phyloP scores from a whole-genome alignment of 2,113 vertebrate genomes.

The Polypterus senegalus region DNA sequence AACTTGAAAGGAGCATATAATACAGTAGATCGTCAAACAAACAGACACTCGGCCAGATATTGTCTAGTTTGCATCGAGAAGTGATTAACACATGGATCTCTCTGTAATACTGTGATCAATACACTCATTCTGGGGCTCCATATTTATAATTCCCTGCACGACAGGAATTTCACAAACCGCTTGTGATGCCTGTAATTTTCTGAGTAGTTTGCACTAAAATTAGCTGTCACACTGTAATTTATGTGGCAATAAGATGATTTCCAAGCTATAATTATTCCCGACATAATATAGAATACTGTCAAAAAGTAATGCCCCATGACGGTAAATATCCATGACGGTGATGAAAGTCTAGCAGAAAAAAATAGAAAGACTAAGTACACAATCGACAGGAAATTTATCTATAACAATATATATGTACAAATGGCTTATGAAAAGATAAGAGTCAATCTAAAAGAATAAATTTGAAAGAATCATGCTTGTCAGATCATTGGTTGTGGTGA shows the following conservation, averaged over 20 bases:
- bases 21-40: too few relatives aligned
- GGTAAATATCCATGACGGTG: conserved; percentile 4
- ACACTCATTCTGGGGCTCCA: not conserved
- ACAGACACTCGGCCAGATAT: too few relatives aligned
- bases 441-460: too few relatives aligned
- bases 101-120: not conserved
- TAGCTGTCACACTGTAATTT: conserved; percentile 23
- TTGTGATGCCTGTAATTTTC: conserved; percentile 22
- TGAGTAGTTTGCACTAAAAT: conserved; percentile 24
- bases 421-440: too few relatives aligned
- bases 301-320: conserved; percentile 1
- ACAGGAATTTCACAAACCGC: conserved; percentile 4
- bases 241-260: conserved; percentile 18
- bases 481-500: too few relatives aligned
- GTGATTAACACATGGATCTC: not conserved
- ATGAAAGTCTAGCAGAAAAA: not conserved
- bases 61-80: too few relatives aligned
- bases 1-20: too few relatives aligned
- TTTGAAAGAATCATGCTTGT: too few relatives aligned
- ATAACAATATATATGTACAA: not conserved
- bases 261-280: conserved; percentile 26
- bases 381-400: not conserved
- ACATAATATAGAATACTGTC: conserved; percentile 9
- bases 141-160: not conserved
- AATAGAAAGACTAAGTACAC: conserved; percentile 4